Percentiles rank a stretch among this genome's conserved stretches.
These are phyloP conservation scores for Anableps anableps DNA, from an alignment of 2,797 vertebrate species.

Conservation along the genomic window DNA sequence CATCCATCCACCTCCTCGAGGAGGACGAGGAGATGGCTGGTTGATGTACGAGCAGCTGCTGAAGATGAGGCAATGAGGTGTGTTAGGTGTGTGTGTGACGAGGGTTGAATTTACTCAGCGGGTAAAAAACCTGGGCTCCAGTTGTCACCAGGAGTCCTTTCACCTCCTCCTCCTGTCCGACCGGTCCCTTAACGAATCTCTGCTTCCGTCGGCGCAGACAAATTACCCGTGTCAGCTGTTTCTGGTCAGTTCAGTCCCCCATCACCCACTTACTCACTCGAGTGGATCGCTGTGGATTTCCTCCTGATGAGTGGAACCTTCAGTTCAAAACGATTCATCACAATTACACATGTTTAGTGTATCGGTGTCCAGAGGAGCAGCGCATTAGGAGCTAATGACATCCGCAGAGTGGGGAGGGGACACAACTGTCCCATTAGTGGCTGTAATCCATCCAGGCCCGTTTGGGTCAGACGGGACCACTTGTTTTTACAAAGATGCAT, in stretches of 20 bases:
- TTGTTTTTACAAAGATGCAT: conserved; percentile 16
- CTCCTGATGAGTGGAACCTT: conserved; percentile 55
- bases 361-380: conserved; percentile 24
- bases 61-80: conserved; percentile 33
- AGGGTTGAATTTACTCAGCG: conserved; percentile 11
- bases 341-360: conserved; percentile 53
- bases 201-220: conserved; percentile 48
- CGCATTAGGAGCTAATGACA: conserved; percentile 35
- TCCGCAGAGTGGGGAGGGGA: conserved; percentile 9
- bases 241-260: conserved; percentile 47
- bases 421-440: conserved; percentile 39
- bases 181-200: conserved; percentile 57
- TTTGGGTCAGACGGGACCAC: conserved; percentile 27
- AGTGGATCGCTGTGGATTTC: conserved; percentile 56
- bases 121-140: conserved; percentile 20
- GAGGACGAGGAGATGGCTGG: conserved; percentile 9
- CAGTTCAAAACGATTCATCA: conserved; percentile 66
- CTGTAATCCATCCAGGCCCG: conserved; percentile 37
- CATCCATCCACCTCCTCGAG: conserved; percentile 47
- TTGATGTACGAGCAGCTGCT: conserved; percentile 41
- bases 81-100: conserved; percentile 13
- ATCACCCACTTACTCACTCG: conserved; percentile 60
- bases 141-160: conserved; percentile 42
- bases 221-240: conserved; percentile 53
- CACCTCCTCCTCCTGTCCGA: conserved; percentile 37